Evolutionary conservation across 2,113 vertebrate species (phyloP).

Genomic region (Ovis canadensis): DNA sequence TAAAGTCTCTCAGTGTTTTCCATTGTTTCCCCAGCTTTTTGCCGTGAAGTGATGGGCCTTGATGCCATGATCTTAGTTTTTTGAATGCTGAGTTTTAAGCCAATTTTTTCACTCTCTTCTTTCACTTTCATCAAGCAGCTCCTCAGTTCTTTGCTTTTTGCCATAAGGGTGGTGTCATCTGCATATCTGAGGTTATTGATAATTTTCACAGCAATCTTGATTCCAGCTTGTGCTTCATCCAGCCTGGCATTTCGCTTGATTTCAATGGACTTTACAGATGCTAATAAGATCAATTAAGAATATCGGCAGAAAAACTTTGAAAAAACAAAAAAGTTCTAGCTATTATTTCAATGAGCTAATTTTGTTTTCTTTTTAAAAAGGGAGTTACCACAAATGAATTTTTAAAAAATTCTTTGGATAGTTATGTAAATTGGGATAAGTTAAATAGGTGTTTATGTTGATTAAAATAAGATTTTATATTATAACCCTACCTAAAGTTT

Average conservation of each 20-base stretch:
- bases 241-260: fast-evolving
- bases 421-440: background rate
- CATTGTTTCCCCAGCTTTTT: background rate
- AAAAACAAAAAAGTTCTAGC: background rate
- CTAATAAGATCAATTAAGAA: background rate
- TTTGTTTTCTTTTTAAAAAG: background rate
- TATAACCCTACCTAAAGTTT: background rate
- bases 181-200: background rate
- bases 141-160: background rate
- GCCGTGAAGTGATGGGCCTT: background rate
- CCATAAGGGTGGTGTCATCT: background rate
- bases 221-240: background rate
- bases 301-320: background rate
- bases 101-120: background rate
- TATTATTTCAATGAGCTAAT: background rate
- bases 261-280: background rate
- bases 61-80: background rate
- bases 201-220: background rate
- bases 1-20: background rate
- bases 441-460: background rate
- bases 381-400: background rate
- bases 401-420: background rate
- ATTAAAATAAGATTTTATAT: background rate
- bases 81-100: background rate
- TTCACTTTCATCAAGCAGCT: background rate